Base-by-base conservation (phyloP, 2,888 invertebrate species). In the Napeogenes inachia region DNA sequence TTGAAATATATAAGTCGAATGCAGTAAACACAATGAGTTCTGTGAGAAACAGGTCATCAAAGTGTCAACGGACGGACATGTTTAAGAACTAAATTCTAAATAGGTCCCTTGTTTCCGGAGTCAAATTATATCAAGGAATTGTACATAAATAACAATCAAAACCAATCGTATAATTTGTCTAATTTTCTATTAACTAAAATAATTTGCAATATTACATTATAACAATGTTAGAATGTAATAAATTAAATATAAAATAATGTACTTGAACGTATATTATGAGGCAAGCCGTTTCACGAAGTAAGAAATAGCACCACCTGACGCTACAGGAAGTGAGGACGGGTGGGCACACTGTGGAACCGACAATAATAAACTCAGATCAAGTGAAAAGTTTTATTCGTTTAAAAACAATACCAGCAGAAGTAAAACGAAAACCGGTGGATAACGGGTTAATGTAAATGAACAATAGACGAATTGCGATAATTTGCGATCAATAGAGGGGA, bases 291-390 rank as follows among this genome's bases (percentile, higher is more conserved):
- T 85, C 82, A 86, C 76, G 84, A 82, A 82, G 81, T 84, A 75
- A 80, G 80, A 85, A 86, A 87, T 86, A 86, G 82, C 79, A 84
- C 74, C 80, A 84, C 81, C 85, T 84, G 85, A 81, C 84, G 77
- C 74, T 78, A 76, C 87, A 84, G 87, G 88, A 87, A 86, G 83
- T 81, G 78, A 75, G 81, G 78, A 73, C 79, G 79, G 76, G 67
- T 76, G 79, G 74, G 71, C 80, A 74, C 71, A 74, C 77, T 68
- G 74, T 71, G 61, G 54, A 62, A 63, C 57, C 59, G 63, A 66
- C 63, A 57, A 61, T 63, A 66, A 66, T 65, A 61, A 62, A 64
- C 45, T 32, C 54, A 57, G 50, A 60, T 35, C 56, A 42, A 45
- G n/a, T 61, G n/a, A 54, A 63, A 63, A 56, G 54, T 57, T 45